These are phyloP conservation scores for Eclectus roratus DNA, from an alignment of 2,113 vertebrate genomes.

Conservation along the genomic window DNA sequence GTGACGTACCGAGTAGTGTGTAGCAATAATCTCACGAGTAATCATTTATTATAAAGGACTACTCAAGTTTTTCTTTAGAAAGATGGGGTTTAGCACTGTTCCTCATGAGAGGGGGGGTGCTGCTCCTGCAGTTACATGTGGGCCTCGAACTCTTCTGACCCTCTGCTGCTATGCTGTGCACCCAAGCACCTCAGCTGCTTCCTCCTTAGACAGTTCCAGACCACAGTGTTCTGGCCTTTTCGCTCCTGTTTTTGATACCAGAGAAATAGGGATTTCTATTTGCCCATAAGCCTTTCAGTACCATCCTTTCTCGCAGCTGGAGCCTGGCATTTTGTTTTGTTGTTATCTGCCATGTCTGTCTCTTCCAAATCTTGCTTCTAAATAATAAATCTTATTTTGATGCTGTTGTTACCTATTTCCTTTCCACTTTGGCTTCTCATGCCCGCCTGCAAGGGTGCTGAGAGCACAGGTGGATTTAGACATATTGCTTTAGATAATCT, in stretches of 20 bases:
- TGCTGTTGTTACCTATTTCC: constrained; percentile 22
- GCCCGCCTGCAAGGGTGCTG: background rate
- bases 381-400: constrained; percentile 66
- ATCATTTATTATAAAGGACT: background rate
- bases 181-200: background rate
- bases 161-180: background rate
- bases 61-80: background rate
- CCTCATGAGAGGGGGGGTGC: background rate
- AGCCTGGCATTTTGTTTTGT: background rate
- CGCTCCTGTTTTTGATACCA: background rate
- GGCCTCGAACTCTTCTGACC: background rate
- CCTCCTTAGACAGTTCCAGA: background rate
- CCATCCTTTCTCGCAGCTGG: background rate
- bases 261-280: background rate
- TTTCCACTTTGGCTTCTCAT: background rate
- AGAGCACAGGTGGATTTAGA: background rate
- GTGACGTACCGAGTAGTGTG: background rate
- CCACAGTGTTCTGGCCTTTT: background rate
- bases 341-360: constrained; percentile 48
- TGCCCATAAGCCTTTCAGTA: background rate
- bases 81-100: background rate
- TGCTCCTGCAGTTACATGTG: background rate
- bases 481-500: background rate
- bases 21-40: constrained; percentile 44
- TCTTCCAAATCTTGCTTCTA: constrained; percentile 27